These are phyloP conservation scores for Malurus cyaneus DNA, from an alignment of 2,113 vertebrate genomes.

Conservation along the genomic window DNA sequence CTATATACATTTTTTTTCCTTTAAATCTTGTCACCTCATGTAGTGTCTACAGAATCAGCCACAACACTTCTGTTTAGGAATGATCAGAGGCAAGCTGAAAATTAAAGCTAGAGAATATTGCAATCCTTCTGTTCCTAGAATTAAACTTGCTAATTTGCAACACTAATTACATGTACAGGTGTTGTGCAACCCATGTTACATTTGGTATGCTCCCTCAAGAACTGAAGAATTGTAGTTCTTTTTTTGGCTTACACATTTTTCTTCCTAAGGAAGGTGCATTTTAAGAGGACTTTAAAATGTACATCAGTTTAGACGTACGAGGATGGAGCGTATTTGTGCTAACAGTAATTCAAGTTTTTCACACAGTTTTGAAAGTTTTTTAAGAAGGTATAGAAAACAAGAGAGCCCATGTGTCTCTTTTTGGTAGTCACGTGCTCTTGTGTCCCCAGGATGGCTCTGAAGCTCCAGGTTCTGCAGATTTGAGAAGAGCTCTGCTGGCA, in stretches of 20 bases:
- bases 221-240: not conserved
- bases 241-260: not conserved
- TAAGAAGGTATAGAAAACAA: not conserved
- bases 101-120: not conserved
- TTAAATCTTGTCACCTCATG: not conserved
- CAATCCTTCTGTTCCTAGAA: not conserved
- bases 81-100: not conserved
- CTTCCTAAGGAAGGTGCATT: not conserved
- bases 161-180: not conserved
- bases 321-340: not conserved
- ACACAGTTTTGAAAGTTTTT: not conserved
- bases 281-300: not conserved
- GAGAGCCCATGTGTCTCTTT: fast-evolving
- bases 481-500: not conserved
- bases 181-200: not conserved
- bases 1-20: not conserved
- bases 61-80: not conserved
- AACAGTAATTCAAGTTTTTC: not conserved
- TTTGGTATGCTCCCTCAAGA: not conserved
- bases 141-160: not conserved
- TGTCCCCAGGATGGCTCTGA: not conserved
- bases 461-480: not conserved
- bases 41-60: not conserved
- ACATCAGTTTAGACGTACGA: not conserved
- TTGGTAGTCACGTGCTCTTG: not conserved